A percentile compares a stretch with the other conserved stretches of the same genome.
Evolutionary conservation across 2,888 invertebrate genomes (phyloP).

Genomic region (Phyllotreta striolata): DNA sequence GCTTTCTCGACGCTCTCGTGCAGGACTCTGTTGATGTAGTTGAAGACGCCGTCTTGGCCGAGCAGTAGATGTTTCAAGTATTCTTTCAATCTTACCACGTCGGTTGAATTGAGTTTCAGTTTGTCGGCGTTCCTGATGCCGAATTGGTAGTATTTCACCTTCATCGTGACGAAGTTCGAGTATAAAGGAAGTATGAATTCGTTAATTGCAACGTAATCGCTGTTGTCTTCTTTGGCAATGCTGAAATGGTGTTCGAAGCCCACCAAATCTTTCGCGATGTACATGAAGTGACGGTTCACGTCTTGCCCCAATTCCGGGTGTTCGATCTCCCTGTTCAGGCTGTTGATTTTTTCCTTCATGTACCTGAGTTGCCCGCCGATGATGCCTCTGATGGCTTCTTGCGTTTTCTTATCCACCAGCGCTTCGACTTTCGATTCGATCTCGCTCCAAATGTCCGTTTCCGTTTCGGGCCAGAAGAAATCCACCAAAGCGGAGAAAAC

Average conservation of each 20-base stretch:
- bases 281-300: conserved; percentile 7
- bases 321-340: too few relatives aligned
- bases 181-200: not conserved
- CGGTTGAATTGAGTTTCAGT: not conserved
- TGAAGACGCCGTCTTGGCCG: conserved; percentile 3
- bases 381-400: conserved; percentile 12
- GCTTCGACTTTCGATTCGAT: conserved; percentile 6
- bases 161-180: conserved; percentile 2
- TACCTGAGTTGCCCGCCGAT: conserved; percentile 6
- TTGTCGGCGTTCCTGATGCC: conserved; percentile 2
- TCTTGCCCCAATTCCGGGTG: too few relatives aligned
- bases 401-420: conserved; percentile 7
- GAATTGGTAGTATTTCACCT: conserved; percentile 1
- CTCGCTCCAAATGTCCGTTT: conserved; percentile 7
- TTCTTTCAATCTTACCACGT: not conserved
- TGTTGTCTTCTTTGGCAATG: not conserved
- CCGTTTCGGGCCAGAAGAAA: conserved; percentile 8
- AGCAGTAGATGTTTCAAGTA: not conserved
- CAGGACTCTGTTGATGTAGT: conserved; percentile 1
- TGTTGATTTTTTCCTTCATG: not conserved
- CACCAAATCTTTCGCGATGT: conserved; percentile 4
- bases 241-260: conserved; percentile 3
- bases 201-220: not conserved
- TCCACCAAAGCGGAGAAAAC: not conserved
- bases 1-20: not conserved